These are phyloP conservation scores for Drosophila ogumai DNA, from an alignment of 1,140 invertebrate species.

Conservation along the genomic window DNA sequence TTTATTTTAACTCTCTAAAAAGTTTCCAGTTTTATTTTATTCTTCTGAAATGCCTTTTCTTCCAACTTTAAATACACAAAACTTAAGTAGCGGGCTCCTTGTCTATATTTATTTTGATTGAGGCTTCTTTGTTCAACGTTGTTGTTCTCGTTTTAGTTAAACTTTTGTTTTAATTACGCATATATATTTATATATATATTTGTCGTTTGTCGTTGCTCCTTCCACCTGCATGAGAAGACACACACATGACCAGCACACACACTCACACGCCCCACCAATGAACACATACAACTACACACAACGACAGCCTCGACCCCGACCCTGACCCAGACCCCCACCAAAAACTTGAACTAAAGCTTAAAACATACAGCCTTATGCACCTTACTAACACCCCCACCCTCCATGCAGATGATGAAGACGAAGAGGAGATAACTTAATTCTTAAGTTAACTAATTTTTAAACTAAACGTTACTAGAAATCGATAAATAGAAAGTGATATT, in stretches of 20 bases:
- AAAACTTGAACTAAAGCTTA: slow-evolving; percentile 13
- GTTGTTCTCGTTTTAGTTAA: slow-evolving; percentile 24
- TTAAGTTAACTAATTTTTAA: not conserved
- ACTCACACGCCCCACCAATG: slow-evolving; percentile 5
- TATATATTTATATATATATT: slow-evolving; percentile 2
- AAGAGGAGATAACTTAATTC: not conserved
- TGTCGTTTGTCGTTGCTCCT: slow-evolving; percentile 23
- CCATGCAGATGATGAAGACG: not conserved
- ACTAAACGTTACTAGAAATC: not conserved
- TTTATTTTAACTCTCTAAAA: not conserved
- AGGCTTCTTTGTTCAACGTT: slow-evolving; percentile 15
- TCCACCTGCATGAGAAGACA: slow-evolving; percentile 28
- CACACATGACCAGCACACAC: not conserved
- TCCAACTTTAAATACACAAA: not conserved
- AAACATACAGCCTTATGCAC: not conserved
- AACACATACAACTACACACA: slow-evolving; percentile 7
- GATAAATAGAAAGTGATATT: no score
- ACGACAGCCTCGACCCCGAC: slow-evolving; percentile 21
- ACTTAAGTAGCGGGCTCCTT: slow-evolving; percentile 16
- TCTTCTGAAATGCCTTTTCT: not conserved
- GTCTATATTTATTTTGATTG: not conserved
- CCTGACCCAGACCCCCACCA: slow-evolving; percentile 3
- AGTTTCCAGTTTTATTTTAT: no score
- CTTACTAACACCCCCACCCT: slow-evolving; percentile 7
- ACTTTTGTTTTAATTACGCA: slow-evolving; percentile 4